Evolutionary conservation across 2,113 vertebrate genomes (phyloP).

Genomic region (Anhinga rufa): DNA sequence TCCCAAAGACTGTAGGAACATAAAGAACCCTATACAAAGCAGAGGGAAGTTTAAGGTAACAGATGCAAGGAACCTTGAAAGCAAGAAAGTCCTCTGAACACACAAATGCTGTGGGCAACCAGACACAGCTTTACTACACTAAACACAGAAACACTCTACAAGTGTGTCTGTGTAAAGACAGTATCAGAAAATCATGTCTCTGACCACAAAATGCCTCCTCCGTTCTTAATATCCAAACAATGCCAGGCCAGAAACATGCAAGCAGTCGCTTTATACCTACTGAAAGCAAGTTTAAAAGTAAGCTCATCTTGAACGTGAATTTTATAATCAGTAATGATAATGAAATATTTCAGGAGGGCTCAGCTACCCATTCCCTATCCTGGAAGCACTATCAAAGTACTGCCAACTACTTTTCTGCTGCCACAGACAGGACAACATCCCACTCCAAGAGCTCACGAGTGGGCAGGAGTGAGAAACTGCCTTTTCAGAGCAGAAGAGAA

Average conservation of each 20-base stretch:
- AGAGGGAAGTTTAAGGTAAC: not conserved
- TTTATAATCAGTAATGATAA: not conserved
- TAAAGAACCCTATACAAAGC: not conserved
- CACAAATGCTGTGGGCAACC: not conserved
- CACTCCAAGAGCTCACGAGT: not conserved
- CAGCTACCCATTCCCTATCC: not conserved
- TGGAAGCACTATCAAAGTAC: not conserved
- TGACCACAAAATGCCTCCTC: not conserved
- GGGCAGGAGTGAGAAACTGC: not conserved
- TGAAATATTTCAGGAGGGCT: not conserved
- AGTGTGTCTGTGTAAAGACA: not conserved
- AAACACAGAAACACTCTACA: not conserved
- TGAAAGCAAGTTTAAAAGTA: not conserved
- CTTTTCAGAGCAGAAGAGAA: not conserved
- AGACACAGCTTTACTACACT: not conserved
- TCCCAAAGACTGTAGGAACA: not conserved
- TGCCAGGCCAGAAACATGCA: not conserved
- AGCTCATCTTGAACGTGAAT: not conserved
- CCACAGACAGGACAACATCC: not conserved
- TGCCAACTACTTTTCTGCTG: not conserved
- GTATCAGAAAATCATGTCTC: not conserved
- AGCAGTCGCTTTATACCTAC: not conserved
- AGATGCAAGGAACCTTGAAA: not conserved
- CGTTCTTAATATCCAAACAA: not conserved
- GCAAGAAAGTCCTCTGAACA: not conserved